Conservation (phyloP, 2,888 invertebrate genomes). For the Mesochorus sp. region DNA sequence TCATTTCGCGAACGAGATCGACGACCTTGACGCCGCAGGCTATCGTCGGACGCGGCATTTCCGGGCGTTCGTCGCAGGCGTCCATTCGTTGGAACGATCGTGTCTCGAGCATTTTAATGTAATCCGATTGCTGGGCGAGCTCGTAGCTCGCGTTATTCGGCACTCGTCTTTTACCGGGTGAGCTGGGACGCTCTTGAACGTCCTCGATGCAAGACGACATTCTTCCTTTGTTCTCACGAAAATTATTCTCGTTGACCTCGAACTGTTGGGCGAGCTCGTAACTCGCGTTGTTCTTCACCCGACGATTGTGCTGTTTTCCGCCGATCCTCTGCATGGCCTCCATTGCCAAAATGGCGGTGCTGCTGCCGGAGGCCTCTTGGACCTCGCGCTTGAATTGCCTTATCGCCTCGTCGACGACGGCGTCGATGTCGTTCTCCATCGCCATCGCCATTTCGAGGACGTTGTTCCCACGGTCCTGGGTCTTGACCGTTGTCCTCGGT, state of each 20-base stretch:
- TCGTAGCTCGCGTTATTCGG: slow-evolving; percentile 78
- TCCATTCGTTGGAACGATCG: slow-evolving; percentile 74
- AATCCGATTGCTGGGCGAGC: slow-evolving; percentile 77
- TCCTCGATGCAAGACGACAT: slow-evolving; percentile 57
- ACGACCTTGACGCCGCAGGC: slow-evolving; percentile 64
- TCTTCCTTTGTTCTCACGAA: slow-evolving; percentile 36
- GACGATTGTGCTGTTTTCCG: slow-evolving; percentile 58
- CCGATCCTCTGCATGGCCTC: slow-evolving; percentile 64
- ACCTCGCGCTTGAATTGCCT: slow-evolving; percentile 74
- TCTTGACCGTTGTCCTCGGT: slow-evolving; percentile 75
- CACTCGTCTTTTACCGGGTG: slow-evolving; percentile 64
- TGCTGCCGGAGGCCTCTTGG: slow-evolving; percentile 66
- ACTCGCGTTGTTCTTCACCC: slow-evolving; percentile 79
- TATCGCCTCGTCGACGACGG: slow-evolving; percentile 75
- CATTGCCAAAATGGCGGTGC: slow-evolving; percentile 53
- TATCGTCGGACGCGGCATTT: slow-evolving; percentile 52
- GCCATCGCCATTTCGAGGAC: slow-evolving; percentile 76
- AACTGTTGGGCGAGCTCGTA: slow-evolving; percentile 79
- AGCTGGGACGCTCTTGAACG: slow-evolving; percentile 38
- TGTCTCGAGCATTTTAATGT: slow-evolving; percentile 71
- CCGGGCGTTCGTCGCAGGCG: slow-evolving; percentile 75
- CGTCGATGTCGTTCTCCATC: slow-evolving; percentile 76
- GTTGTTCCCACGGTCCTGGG: slow-evolving; percentile 74
- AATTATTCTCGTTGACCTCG: slow-evolving; percentile 71
- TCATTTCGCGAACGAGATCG: slow-evolving; percentile 70